Evolutionary conservation across 2,888 invertebrate genomes (phyloP), one percentile per base, ranked within the genome.

Genomic region (Campopleginae sp.): DNA sequence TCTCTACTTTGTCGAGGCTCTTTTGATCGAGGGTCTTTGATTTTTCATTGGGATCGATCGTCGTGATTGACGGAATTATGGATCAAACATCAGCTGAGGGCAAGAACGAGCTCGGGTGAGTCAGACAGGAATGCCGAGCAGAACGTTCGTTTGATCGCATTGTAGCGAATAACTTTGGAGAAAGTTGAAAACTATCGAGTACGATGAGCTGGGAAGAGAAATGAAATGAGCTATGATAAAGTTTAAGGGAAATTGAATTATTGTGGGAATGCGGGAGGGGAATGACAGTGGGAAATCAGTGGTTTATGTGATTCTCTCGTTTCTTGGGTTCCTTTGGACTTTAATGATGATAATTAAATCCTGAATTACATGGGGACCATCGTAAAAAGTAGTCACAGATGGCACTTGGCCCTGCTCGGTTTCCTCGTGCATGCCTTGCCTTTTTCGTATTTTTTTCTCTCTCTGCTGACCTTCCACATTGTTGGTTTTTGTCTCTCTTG

Each of bases 301-400:
- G 27, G 19, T 27, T 51, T 51, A 17, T n/a, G 46, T 4, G 7
- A 71, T 51, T 51, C 48, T 6, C 51, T 8, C 31, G 33, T 51
- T 51, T 33, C 3, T n/a, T 38, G 4, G 5, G 12, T 19, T 31
- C 10, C 51, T 51, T 51, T n/a, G 71, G 51, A 71, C n/a, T 51
- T 51, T 33, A 51, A 31, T 19, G 51, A 51, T 51, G 51, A 71
- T 71, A 31, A 19, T 48, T 8, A 51, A 71, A 31, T 38, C n/a
- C 48, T n/a, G 19, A 51, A 48, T 6, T 71, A 14, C 48, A 31
- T 19, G 51, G 33, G 51, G 33, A 33, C 10, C 17, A 6, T 48
- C 71, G 71, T 71, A 71, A 68, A 46, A 27, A 68, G 27, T 68
- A 46, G 68, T 46, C 68, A 51, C 12, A 58, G 12, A 23, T 54